Evolutionary conservation across 2,113 vertebrate species (phyloP).

Genomic region (Gracilinanus agilis): DNA sequence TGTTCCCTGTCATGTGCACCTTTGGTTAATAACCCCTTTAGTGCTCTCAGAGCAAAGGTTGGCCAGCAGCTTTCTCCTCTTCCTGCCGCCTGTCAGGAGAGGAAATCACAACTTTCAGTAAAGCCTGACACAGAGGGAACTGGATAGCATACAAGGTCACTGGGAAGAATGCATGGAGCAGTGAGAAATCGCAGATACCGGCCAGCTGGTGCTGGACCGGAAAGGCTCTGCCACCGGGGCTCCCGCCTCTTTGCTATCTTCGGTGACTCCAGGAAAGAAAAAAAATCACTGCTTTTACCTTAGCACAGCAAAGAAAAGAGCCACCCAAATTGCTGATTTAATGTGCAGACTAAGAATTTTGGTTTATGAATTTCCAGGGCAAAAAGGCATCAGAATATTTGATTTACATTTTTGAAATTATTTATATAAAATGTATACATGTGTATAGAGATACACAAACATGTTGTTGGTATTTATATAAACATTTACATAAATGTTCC

Average conservation of each 20-base stretch:
- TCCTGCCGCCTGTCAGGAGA: slow-evolving; percentile 87
- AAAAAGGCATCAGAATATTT: slow-evolving; percentile 14
- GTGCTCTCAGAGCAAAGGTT: slow-evolving; percentile 87
- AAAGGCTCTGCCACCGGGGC: slow-evolving; percentile 75
- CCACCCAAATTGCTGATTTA: background rate
- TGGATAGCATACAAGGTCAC: slow-evolving; percentile 85
- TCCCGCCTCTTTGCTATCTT: slow-evolving; percentile 78
- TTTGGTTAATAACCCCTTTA: slow-evolving; percentile 81
- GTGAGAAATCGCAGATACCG: slow-evolving; percentile 83
- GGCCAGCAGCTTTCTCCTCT: slow-evolving; percentile 87
- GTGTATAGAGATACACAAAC: background rate
- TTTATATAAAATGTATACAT: slow-evolving; percentile 20
- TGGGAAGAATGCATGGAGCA: slow-evolving; percentile 84
- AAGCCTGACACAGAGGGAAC: slow-evolving; percentile 82
- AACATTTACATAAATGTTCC: background rate
- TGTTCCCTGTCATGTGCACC: slow-evolving; percentile 79
- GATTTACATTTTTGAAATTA: background rate
- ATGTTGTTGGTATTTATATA: background rate
- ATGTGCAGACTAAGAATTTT: too few species aligned
- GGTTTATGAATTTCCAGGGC: background rate
- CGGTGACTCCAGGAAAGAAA: slow-evolving; percentile 75
- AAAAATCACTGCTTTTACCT: slow-evolving; percentile 60
- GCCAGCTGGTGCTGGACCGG: slow-evolving; percentile 81
- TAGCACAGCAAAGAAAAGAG: slow-evolving; percentile 59
- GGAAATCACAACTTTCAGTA: slow-evolving; percentile 85